Base-by-base conservation (phyloP, 2,888 invertebrate species). In the Megalurothrips usitatus region DNA sequence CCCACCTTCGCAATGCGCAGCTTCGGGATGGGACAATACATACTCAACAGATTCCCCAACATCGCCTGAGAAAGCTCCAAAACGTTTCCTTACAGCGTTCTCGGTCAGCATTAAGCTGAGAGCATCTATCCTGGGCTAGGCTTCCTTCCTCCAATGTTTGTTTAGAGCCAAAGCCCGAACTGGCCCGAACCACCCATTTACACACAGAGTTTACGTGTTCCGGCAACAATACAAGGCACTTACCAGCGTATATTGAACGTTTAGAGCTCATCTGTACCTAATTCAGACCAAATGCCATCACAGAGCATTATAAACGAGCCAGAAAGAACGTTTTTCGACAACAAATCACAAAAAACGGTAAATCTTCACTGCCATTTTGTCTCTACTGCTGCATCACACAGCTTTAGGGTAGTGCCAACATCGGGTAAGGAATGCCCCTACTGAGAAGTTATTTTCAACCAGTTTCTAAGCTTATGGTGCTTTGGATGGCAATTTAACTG, bases 131-230 rank as follows among this genome's bases (percentile, higher is more conserved):
- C 26, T 75, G 23, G 23, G 12, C 26, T 26, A 26, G 68, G 68
- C 68, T 75, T 75, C 12, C 68, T 26, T 26, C 10, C 68, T 4
- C 68, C 68, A 75, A 75, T 75, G 68, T 75, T 75, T 75, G 68
- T 75, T 75, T 75, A 75, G 68, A 26, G 68, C 68, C 68, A 23
- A 75, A 75, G 68, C 68, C 68, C 12, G 68, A n/a, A n/a, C n/a
- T n/a, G 26, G 68, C 68, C 68, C 12, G 23, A 75, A 75, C 23
- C 68, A 75, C 68, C 68, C 68, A 75, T 75, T 23, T 75, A 9
- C 68, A 58, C 19, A 17, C 6, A 17, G 58, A 58, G 58, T 17
- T 58, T 10, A n/a, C 8, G 58, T n/a, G n/a, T n/a, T n/a, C 8
- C 19, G 14, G n/a, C 17, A n/a, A n/a, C n/a, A 17, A 17, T 8